Evolutionary conservation across 2,113 vertebrate genomes (phyloP).

Genomic region (Cavia aperea): DNA sequence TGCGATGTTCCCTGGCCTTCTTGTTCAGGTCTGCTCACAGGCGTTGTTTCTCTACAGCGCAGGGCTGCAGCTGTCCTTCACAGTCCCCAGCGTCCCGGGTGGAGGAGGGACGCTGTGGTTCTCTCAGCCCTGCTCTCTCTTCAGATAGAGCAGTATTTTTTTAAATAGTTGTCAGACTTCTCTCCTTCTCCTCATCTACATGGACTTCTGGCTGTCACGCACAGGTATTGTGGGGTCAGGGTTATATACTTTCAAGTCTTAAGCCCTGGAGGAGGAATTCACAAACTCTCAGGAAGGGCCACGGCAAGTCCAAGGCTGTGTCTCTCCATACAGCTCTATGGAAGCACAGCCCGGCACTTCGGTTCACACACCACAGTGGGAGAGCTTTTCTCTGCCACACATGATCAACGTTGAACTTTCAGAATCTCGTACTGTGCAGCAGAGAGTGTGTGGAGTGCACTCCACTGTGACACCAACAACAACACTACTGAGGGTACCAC

Average conservation of each 20-base stretch:
- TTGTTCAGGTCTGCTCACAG: conserved; percentile 91
- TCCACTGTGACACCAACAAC: not conserved
- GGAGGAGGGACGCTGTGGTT: conserved; percentile 86
- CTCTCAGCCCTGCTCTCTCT: conserved; percentile 88
- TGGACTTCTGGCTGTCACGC: conserved; percentile 79
- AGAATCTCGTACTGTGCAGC: not conserved
- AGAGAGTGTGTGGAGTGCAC: not conserved
- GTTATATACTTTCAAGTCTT: conserved; percentile 4
- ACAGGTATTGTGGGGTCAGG: conserved; percentile 71
- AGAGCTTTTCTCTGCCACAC: no score
- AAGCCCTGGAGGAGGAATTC: not conserved
- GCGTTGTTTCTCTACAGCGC: conserved; percentile 85
- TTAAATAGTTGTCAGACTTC: conserved; percentile 88
- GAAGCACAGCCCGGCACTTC: not conserved
- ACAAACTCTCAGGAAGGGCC: not conserved
- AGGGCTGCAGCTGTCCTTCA: conserved; percentile 90
- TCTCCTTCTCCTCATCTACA: conserved; percentile 74
- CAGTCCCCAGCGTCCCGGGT: conserved; percentile 84
- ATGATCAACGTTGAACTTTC: no score
- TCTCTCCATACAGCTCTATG: not conserved
- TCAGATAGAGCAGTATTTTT: conserved; percentile 75
- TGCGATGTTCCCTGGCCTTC: conserved; percentile 87
- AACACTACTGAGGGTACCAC: not conserved
- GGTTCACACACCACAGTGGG: not conserved
- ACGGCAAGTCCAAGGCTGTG: not conserved